phyloP scores from a whole-genome alignment of 1,140 invertebrate species.

The Anadara kagoshimensis region DNA sequence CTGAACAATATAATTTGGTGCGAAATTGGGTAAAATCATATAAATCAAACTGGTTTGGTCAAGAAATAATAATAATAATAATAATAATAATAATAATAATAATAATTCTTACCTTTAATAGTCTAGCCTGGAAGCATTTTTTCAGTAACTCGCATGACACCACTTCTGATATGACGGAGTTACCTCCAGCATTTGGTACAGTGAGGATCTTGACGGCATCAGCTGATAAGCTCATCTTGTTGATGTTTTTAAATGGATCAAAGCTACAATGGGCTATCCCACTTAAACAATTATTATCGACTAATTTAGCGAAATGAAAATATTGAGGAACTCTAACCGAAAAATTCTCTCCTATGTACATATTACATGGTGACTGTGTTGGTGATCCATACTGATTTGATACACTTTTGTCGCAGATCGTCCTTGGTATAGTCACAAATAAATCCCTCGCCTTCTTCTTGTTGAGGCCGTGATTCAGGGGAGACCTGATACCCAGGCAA shows the following conservation, averaged over 20 bases:
- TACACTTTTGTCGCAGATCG: slow-evolving; percentile 20
- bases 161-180: slow-evolving; percentile 68
- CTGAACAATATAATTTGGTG: too few species aligned
- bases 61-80: not conserved
- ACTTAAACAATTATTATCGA: slow-evolving; percentile 44
- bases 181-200: slow-evolving; percentile 70
- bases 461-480: slow-evolving; percentile 39
- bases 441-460: slow-evolving; percentile 40
- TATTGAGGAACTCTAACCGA: slow-evolving; percentile 49
- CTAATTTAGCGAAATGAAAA: slow-evolving; percentile 47
- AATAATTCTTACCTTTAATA: slow-evolving; percentile 59
- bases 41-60: too few species aligned
- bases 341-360: slow-evolving; percentile 63
- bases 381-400: not conserved
- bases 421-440: not conserved
- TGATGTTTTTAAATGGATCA: slow-evolving; percentile 41
- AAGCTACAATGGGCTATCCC: slow-evolving; percentile 59
- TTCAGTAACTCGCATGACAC: slow-evolving; percentile 69
- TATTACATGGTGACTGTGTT: slow-evolving; percentile 36
- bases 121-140: slow-evolving; percentile 60
- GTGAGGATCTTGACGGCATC: slow-evolving; percentile 49
- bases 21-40: too few species aligned
- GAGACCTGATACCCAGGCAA: slow-evolving; percentile 39
- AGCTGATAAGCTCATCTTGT: slow-evolving; percentile 56
- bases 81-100: not conserved